phyloP scores from a whole-genome alignment of 2,797 vertebrate species.

The Malacoctenus gilli region DNA sequence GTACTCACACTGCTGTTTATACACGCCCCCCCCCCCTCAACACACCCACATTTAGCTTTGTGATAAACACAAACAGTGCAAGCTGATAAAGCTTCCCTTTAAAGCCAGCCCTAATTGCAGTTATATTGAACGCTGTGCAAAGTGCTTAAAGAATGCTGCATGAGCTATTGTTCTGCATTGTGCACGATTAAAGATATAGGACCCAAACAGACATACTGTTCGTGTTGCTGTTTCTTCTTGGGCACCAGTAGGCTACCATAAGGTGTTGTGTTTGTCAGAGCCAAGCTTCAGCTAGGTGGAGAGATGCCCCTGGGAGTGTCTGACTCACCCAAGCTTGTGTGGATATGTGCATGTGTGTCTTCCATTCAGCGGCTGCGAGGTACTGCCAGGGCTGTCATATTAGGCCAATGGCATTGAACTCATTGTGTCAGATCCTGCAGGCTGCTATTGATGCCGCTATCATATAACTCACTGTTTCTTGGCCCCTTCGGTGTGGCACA shows the following conservation, averaged over 20 bases:
- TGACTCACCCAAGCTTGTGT: slow-evolving; percentile 67
- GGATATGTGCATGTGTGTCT: slow-evolving; percentile 35
- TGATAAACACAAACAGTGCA: slow-evolving; percentile 35
- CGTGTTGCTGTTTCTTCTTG: slow-evolving; percentile 55
- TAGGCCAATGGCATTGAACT: slow-evolving; percentile 68
- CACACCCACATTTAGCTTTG: slow-evolving; percentile 18
- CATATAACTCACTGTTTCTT: slow-evolving; percentile 46
- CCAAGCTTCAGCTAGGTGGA: slow-evolving; percentile 70
- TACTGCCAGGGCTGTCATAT: slow-evolving; percentile 72
- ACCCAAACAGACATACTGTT: slow-evolving; percentile 39
- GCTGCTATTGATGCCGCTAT: slow-evolving; percentile 73
- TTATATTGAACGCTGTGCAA: slow-evolving; percentile 5
- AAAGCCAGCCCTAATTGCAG: background rate
- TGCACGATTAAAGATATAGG: slow-evolving; percentile 13
- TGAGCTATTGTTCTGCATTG: slow-evolving; percentile 2
- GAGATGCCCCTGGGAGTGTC: slow-evolving; percentile 69
- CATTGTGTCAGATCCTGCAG: slow-evolving; percentile 73
- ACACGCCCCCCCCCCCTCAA: background rate
- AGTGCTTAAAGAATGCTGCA: slow-evolving; percentile 6
- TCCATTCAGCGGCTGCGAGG: slow-evolving; percentile 59
- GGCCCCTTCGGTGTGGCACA: slow-evolving; percentile 45
- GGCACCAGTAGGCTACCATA: slow-evolving; percentile 70
- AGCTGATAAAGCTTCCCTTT: slow-evolving; percentile 13
- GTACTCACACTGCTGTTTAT: slow-evolving; percentile 34
- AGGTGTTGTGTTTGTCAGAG: slow-evolving; percentile 77